These are phyloP conservation scores for Drosophila antonietae DNA, from an alignment of 2,888 invertebrate species.

Conservation along the genomic window DNA sequence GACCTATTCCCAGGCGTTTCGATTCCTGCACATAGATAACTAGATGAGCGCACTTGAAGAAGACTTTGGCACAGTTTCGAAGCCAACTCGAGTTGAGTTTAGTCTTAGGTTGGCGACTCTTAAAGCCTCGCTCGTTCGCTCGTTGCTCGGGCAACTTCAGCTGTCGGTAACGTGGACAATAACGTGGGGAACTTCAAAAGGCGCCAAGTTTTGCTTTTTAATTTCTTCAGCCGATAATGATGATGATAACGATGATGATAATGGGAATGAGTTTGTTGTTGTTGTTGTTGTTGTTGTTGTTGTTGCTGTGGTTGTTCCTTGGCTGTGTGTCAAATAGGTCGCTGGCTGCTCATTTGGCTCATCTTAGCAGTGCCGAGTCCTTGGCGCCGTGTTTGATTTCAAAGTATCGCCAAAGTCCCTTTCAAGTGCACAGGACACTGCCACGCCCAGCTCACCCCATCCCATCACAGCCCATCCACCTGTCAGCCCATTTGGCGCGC, in stretches of 20 bases:
- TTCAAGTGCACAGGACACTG: conserved; percentile 61
- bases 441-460: neutral
- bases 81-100: neutral
- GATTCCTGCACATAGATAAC: neutral
- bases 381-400: conserved; percentile 74
- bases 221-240: conserved; percentile 41
- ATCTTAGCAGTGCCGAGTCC: conserved; percentile 27
- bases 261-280: conserved; percentile 18
- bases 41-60: conserved; percentile 5
- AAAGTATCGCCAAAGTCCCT: conserved; percentile 76
- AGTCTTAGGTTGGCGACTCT: conserved; percentile 20
- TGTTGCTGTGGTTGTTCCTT: conserved; percentile 6
- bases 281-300: conserved; percentile 14
- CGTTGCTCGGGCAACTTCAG: conserved; percentile 14
- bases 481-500: conserved; percentile 14
- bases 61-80: conserved; percentile 30
- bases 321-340: conserved; percentile 61
- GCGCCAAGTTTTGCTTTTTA: conserved; percentile 56
- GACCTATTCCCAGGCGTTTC: neutral
- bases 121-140: conserved; percentile 14
- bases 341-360: conserved; percentile 53
- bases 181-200: conserved; percentile 66
- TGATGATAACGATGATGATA: conserved; percentile 25
- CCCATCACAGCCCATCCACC: neutral
- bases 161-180: conserved; percentile 38